Evolutionary conservation across 2,888 invertebrate genomes (phyloP), one percentile per base, ranked within the genome.

Genomic region (Oscheius sp.): DNA sequence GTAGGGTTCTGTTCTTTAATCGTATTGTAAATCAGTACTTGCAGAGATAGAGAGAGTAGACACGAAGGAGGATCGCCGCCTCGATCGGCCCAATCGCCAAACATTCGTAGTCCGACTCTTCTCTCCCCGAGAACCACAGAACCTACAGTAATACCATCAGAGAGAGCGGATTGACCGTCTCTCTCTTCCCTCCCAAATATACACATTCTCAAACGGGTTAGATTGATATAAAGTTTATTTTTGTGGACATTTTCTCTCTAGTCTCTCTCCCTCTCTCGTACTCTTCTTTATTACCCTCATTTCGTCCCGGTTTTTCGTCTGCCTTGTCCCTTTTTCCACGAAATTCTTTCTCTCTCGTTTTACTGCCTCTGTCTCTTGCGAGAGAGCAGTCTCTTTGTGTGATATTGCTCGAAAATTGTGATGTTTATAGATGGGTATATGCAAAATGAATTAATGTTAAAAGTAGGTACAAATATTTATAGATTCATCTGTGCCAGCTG

Each of bases 401-500:
- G 11, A 37, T 33, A 13, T 4, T 60, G 35, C 60, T 35, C n/a
- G 37, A n/a, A 37, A 35, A 33, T 60, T 60, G 60, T 60, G 60
- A 60, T 60, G 60, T 60, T 60, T 35, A 35, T 60, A 60, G 32
- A n/a, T 33, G 60, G 60, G 37, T 60, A 33, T 35, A 58, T 35
- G 37, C 5, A 60, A 35, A 21, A 60, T 60, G 7, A 33, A 37
- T 7, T 42, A 5, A 42, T 42, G 42, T 42, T 42, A 7, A 42
- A 42, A 42, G 7, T 42, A 42, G 21, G 21, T 21, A 21, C 21
- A 21, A 42, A 7, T 42, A 42, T 42, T 57, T 33, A 57, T 29
- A 57, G 9, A 9, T 29, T 60, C 60, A 63, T 63, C 29, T 63
- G 50, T 29, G 50, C 50, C 47, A 63, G 29, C 11, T 63, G 48